Conservation (phyloP, 2,113 vertebrate genomes). For the Malaclemys terrapin region DNA sequence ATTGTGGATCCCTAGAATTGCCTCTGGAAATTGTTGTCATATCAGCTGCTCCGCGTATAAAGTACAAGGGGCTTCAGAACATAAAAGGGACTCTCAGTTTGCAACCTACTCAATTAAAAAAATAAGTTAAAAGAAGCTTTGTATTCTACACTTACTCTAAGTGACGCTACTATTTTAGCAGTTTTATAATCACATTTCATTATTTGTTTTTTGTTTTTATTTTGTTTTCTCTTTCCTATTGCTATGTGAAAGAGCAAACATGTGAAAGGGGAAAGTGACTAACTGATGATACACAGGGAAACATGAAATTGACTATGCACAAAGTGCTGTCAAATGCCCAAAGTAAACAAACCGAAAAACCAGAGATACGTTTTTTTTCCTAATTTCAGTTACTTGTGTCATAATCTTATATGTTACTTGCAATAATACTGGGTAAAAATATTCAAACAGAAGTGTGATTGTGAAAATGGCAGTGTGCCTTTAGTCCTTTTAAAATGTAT, state of each 20-base stretch:
- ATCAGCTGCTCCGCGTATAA: background rate
- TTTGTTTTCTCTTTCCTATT: background rate
- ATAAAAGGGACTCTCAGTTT: background rate
- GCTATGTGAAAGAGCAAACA: background rate
- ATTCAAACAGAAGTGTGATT: background rate
- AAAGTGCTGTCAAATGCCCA: background rate
- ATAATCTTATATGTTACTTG: background rate
- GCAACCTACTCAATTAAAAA: background rate
- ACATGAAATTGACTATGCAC: background rate
- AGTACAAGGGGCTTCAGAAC: background rate
- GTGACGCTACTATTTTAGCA: background rate
- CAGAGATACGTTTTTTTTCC: fast-evolving
- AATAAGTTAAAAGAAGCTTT: background rate
- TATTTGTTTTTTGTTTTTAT: fast-evolving
- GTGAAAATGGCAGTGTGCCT: fast-evolving
- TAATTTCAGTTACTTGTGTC: background rate
- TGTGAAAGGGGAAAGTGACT: background rate
- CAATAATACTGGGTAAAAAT: background rate
- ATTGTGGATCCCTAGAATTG: background rate
- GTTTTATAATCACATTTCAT: background rate
- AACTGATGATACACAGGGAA: background rate
- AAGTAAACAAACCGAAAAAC: background rate
- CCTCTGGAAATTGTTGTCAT: background rate
- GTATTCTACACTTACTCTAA: background rate
- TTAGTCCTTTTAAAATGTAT: background rate